Evolutionary conservation across 2,888 invertebrate genomes (phyloP).

Genomic region (Tetranychus piercei): DNA sequence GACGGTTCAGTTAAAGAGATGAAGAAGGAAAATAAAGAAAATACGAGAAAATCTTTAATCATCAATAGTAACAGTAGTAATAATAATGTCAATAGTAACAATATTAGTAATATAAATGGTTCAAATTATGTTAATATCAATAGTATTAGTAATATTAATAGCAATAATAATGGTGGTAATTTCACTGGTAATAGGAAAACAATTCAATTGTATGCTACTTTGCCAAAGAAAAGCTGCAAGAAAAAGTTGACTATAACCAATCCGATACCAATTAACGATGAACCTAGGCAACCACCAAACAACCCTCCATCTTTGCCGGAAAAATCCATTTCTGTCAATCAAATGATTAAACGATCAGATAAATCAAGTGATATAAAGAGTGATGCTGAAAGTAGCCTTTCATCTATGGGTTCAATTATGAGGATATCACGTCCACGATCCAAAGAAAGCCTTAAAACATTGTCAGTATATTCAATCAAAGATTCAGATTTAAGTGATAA

Average conservation of each 20-base stretch:
- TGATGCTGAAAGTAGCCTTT: conserved; percentile 4
- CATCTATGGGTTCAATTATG: neutral
- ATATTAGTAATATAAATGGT: neutral
- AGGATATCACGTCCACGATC: neutral
- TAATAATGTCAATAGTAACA: conserved; percentile 10
- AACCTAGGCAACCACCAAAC: neutral
- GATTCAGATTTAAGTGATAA: conserved; percentile 25
- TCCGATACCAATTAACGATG: neutral
- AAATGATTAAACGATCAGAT: neutral
- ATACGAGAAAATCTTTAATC: conserved; percentile 13
- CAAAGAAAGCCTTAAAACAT: neutral
- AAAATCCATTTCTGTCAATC: neutral
- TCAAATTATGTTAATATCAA: neutral
- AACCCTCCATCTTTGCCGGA: neutral
- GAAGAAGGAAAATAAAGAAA: conserved; percentile 22
- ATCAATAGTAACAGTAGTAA: conserved; percentile 21
- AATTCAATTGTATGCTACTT: conserved; percentile 9
- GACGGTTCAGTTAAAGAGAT: conserved; percentile 23
- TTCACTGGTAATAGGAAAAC: neutral
- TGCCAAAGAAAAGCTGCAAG: conserved; percentile 9
- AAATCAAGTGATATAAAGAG: conserved; percentile 1
- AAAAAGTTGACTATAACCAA: neutral
- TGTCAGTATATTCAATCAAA: neutral
- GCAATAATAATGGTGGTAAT: conserved; percentile 41
- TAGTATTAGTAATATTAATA: neutral